These are phyloP conservation scores for Anodontia alba DNA, from an alignment of 2,888 invertebrate species.

Conservation along the genomic window DNA sequence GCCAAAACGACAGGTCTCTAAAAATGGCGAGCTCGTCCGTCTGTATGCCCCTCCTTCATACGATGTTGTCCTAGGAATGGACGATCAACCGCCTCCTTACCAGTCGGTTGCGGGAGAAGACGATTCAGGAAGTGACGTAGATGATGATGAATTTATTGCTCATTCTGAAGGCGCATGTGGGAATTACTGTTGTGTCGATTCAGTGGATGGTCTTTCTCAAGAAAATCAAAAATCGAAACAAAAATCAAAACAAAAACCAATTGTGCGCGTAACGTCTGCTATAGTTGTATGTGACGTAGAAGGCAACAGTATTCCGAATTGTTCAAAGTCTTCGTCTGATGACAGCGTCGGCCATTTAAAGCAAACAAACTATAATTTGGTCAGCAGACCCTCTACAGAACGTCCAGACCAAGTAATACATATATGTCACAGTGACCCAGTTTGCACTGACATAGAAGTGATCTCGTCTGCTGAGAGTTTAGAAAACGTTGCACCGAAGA, in stretches of 20 bases:
- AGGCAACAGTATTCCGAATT: conserved; percentile 24
- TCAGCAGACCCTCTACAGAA: conserved; percentile 20
- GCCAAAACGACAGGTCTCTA: conserved; percentile 33
- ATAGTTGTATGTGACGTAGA: conserved; percentile 57
- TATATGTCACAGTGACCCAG: neutral
- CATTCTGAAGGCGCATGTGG: neutral
- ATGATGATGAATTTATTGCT: conserved; percentile 9
- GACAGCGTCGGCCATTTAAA: conserved; percentile 12
- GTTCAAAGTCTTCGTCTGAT: neutral
- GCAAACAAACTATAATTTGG: conserved; percentile 42
- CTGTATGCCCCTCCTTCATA: conserved; percentile 73
- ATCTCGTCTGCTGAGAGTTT: conserved; percentile 27
- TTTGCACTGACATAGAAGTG: neutral
- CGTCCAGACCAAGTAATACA: neutral
- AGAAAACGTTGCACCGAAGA: neutral
- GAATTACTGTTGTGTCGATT: neutral
- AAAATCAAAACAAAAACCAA: neutral
- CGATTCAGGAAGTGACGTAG: conserved; percentile 37
- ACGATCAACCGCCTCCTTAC: conserved; percentile 65
- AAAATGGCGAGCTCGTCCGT: conserved; percentile 51
- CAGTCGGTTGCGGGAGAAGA: conserved; percentile 42
- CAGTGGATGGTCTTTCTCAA: neutral
- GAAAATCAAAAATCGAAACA: neutral
- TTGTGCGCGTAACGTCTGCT: conserved; percentile 31
- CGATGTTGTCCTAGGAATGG: conserved; percentile 67